Percentiles rank a stretch among this genome's conserved stretches.
Conservation (phyloP, 1,140 invertebrate species). For the Physella acuta region DNA sequence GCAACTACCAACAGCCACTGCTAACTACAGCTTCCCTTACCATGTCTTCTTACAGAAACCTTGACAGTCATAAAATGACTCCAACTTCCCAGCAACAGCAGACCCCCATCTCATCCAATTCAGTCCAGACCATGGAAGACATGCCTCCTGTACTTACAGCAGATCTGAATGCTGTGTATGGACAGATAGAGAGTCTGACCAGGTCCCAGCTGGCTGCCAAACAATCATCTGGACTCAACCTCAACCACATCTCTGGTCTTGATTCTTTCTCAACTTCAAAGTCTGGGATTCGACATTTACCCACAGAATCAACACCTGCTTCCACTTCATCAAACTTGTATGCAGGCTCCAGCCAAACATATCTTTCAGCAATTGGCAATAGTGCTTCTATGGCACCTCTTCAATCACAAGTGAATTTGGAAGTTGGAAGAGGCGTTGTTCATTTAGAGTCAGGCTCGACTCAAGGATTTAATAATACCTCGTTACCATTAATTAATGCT, state of each 20-base stretch:
- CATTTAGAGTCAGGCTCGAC: constrained; percentile 3
- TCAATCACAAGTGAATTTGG: constrained; percentile 1
- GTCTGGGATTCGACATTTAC: constrained; percentile 10
- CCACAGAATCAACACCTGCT: background rate
- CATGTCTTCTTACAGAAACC: background rate
- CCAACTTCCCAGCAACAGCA: background rate
- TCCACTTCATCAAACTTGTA: constrained; percentile 6
- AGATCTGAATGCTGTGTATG: constrained; percentile 21
- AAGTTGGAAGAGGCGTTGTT: background rate
- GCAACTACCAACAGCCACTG: background rate
- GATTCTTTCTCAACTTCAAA: constrained; percentile 5
- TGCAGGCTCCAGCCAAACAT: background rate
- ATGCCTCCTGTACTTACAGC: constrained; percentile 11
- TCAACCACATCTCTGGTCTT: constrained; percentile 14
- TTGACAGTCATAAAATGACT: constrained; percentile 8
- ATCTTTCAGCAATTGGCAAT: background rate
- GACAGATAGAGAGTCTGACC: constrained; percentile 10
- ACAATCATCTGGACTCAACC: constrained; percentile 5
- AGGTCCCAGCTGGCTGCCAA: constrained; percentile 7
- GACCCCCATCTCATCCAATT: background rate
- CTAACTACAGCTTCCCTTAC: background rate
- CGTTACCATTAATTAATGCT: constrained; percentile 4
- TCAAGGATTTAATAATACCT: background rate
- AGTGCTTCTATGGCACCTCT: background rate
- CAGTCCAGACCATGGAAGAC: background rate